A percentile compares a stretch with the other conserved stretches of the same genome.
phyloP scores from a whole-genome alignment of 2,797 vertebrate species.

The Arnoldichthys spilopterus region DNA sequence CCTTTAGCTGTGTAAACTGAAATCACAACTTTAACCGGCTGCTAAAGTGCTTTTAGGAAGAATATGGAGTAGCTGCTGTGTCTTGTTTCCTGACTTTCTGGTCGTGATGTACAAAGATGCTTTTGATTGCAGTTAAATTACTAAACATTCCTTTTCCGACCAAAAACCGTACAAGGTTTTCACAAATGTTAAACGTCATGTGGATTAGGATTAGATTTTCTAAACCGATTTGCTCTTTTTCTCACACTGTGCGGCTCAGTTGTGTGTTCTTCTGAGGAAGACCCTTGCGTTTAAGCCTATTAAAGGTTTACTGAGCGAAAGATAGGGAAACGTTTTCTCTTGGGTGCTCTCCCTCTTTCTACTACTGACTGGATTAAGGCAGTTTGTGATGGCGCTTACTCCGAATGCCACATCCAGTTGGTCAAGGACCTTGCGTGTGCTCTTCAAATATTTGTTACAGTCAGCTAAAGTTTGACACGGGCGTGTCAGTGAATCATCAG shows the following conservation, averaged over 20 bases:
- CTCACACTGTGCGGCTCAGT: conserved; percentile 27
- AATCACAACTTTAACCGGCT: neutral
- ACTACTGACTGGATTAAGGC: conserved; percentile 9
- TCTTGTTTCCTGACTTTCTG: neutral
- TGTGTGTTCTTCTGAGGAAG: conserved; percentile 43
- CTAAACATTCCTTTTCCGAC: conserved; percentile 1
- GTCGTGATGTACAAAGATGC: neutral
- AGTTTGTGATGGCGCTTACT: neutral
- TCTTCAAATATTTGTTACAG: conserved; percentile 15
- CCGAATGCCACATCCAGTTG: conserved; percentile 2
- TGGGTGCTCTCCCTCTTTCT: conserved; percentile 3
- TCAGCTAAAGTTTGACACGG: conserved; percentile 12
- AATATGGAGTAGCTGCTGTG: neutral
- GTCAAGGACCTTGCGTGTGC: neutral
- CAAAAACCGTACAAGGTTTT: conserved; percentile 16
- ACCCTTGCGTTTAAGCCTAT: conserved; percentile 50
- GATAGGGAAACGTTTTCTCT: conserved; percentile 39
- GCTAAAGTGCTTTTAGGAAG: neutral
- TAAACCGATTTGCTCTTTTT: conserved; percentile 38
- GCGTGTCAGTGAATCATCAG: conserved; percentile 9
- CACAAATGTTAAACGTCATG: conserved; percentile 19
- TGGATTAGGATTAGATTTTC: conserved; percentile 39
- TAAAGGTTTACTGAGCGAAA: conserved; percentile 43
- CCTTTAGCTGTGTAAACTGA: neutral
- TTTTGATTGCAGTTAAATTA: conserved; percentile 10